Evolutionary conservation across 2,888 invertebrate species (phyloP).

Genomic region (Melanophora roralis): DNA sequence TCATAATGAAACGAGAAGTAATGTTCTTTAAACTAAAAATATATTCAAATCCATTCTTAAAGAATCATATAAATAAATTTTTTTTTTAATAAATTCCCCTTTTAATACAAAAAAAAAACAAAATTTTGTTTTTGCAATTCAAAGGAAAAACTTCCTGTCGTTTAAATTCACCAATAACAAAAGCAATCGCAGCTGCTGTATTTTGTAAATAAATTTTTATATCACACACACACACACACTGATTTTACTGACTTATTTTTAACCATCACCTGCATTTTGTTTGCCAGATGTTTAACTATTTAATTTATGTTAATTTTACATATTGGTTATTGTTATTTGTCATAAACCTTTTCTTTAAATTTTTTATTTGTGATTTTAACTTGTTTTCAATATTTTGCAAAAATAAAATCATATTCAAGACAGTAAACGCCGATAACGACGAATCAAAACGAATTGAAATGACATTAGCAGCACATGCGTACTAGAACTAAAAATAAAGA

Average conservation of each 20-base stretch:
- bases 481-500: background rate
- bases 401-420: slow-evolving; percentile 39
- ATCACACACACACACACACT: background rate
- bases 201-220: background rate
- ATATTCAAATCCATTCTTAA: too few relatives aligned
- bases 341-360: slow-evolving; percentile 43
- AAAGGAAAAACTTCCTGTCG: background rate
- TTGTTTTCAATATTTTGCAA: slow-evolving; percentile 49
- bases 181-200: background rate
- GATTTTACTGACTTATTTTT: background rate
- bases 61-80: too few relatives aligned
- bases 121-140: background rate
- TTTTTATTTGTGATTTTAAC: slow-evolving; percentile 41
- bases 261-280: background rate
- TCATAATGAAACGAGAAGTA: too few relatives aligned
- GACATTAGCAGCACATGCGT: slow-evolving; percentile 51
- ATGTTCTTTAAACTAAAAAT: too few relatives aligned
- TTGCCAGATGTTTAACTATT: background rate
- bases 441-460: background rate
- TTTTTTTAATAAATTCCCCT: too few relatives aligned
- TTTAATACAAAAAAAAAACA: too few relatives aligned
- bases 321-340: slow-evolving; percentile 35
- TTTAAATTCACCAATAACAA: background rate
- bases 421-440: background rate
- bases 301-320: slow-evolving; percentile 42